Conservation (phyloP, 2,888 invertebrate genomes). For the Brenthis daphne region DNA sequence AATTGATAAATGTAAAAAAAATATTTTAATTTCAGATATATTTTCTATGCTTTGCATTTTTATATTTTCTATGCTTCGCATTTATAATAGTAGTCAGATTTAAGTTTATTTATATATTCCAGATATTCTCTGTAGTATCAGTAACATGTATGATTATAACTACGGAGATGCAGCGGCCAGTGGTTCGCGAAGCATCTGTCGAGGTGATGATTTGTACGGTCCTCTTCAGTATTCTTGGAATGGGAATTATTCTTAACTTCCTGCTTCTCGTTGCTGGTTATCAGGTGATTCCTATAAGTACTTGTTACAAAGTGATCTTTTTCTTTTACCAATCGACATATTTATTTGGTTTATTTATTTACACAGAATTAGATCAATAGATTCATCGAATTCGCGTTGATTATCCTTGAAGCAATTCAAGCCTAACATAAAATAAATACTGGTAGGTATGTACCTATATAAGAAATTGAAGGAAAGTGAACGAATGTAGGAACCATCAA, state of each 20-base stretch:
- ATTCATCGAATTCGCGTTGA: no score
- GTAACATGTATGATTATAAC: constrained; percentile 61
- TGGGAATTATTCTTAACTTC: constrained; percentile 70
- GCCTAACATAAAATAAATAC: no score
- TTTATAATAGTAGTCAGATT: no score
- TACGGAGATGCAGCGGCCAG: constrained; percentile 58
- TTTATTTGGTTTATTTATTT: neutral
- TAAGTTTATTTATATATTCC: constrained; percentile 26
- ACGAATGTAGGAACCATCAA: neutral
- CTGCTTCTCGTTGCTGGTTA: constrained; percentile 66
- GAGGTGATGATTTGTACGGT: constrained; percentile 66
- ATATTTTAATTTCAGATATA: no score
- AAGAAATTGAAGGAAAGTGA: neutral
- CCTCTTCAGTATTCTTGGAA: constrained; percentile 70
- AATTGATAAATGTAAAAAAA: no score
- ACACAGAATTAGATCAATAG: no score
- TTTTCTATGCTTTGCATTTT: no score
- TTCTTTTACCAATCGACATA: neutral
- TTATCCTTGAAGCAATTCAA: no score
- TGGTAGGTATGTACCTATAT: no score
- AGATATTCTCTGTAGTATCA: constrained; percentile 63
- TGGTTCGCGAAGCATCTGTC: constrained; percentile 53
- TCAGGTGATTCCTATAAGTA: constrained; percentile 53
- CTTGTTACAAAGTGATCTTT: neutral
- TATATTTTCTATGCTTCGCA: no score